Base-by-base conservation (phyloP, 2,888 invertebrate genomes). In the Drosophila kokeensis region DNA sequence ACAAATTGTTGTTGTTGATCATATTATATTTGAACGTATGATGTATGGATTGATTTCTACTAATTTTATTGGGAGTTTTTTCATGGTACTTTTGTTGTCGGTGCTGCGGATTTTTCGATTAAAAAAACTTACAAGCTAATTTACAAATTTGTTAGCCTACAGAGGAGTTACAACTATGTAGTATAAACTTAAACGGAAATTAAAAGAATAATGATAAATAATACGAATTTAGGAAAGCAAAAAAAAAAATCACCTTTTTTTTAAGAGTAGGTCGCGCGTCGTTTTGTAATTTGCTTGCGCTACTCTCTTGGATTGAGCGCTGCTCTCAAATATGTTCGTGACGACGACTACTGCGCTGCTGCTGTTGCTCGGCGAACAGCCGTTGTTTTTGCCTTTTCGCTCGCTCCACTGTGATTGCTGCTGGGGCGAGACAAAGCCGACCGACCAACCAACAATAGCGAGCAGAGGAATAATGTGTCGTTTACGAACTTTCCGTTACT, bases 241-340 rank as follows among this genome's bases (percentile, higher is more conserved):
- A 82, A 82, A 79, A 79, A 79, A 85, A 86, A 81, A 82, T 89
- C 89, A 89, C 89, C 84, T 89, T 87, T 88, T 87, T 75, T 83
- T 75, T 78, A 65, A 68, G 70, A 88, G 89, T 84, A 88, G 89
- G 87, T 88, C 86, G 86, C 88, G 82, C 83, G 82, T 77, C 83
- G 77, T 68, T 71, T 45, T 67, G 75, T 70, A 73, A 72, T 76
- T 68, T 76, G 84, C 71, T 81, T 65, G 54, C 73, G 52, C 69
- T 78, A 63, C 79, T 69, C 69, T 74, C 62, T 24, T 63, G 48
- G 48, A 30, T 60, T 73, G 57, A 69, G 59, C 59, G 40, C 30
- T 63, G 60, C 65, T 79, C 77, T 79, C 61, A 64, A 66, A 77
- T 45, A 15, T 79, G 79, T 69, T 79, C 63, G 60, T 42, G 42